A percentile compares a stretch with the other conserved stretches of the same genome.
phyloP scores from a whole-genome alignment of 2,888 invertebrate species.

The Caenorhabditis zanzibari region DNA sequence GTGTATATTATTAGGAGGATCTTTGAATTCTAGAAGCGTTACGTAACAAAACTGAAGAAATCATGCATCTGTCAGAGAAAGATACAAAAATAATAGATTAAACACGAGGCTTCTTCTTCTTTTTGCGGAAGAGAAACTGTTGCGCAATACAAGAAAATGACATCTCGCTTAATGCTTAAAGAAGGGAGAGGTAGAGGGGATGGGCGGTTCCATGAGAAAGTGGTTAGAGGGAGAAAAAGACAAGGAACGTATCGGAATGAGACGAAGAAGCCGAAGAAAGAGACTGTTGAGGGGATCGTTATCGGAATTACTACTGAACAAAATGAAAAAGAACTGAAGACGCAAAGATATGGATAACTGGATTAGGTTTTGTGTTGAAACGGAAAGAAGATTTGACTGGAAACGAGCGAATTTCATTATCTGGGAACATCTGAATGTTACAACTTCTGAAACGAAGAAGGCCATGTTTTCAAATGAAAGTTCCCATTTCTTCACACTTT shows the following conservation, averaged over 20 bases:
- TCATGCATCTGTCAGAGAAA: conserved; percentile 17
- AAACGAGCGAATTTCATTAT: conserved; percentile 41
- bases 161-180: conserved; percentile 41
- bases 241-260: conserved; percentile 21
- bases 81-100: conserved; percentile 46
- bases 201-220: conserved; percentile 56
- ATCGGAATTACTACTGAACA: conserved; percentile 56
- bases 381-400: conserved; percentile 22
- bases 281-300: conserved; percentile 27
- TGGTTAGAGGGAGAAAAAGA: conserved; percentile 44
- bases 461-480: conserved; percentile 15
- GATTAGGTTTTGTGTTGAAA: conserved; percentile 24
- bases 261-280: background rate
- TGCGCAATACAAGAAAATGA: conserved; percentile 42
- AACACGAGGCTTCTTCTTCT: conserved; percentile 26
- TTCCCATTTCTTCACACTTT: conserved; percentile 20
- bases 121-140: conserved; percentile 39
- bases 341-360: conserved; percentile 46
- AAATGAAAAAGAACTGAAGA: conserved; percentile 21
- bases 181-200: conserved; percentile 25
- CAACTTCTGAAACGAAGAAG: conserved; percentile 5
- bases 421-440: conserved; percentile 38
- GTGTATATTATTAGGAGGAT: conserved; percentile 3
- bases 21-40: conserved; percentile 15
- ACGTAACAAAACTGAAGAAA: conserved; percentile 17